Conservation (phyloP, 2,113 vertebrate genomes). For the Trichechus manatus region DNA sequence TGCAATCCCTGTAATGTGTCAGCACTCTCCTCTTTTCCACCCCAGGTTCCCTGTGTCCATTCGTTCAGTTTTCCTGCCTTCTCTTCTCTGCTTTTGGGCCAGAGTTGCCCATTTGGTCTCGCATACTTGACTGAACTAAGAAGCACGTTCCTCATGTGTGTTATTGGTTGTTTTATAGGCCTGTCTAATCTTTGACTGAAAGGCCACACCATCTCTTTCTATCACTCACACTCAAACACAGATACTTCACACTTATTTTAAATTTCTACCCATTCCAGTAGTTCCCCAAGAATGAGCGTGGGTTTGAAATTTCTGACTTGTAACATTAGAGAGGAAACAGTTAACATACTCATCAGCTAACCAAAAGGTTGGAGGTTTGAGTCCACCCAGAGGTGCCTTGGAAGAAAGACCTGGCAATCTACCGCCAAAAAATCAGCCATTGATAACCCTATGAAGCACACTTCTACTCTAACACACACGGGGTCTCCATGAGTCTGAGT, state of each 20-base stretch:
- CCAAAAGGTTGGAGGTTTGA: background rate
- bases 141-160: too few relatives aligned
- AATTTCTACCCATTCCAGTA: background rate
- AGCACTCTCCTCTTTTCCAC: too few relatives aligned
- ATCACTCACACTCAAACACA: background rate
- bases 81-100: too few relatives aligned
- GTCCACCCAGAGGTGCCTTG: background rate
- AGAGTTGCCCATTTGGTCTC: too few relatives aligned
- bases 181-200: too few relatives aligned
- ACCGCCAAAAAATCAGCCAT: background rate
- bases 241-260: background rate
- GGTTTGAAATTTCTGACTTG: constrained; percentile 46
- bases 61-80: too few relatives aligned
- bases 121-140: too few relatives aligned
- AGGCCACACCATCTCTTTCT: background rate
- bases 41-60: too few relatives aligned
- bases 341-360: background rate
- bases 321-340: background rate
- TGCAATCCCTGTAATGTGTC: too few relatives aligned
- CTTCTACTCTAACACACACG: background rate
- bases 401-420: background rate
- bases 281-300: background rate
- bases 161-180: too few relatives aligned
- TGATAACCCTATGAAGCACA: background rate
- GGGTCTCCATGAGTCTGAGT: background rate